Percentiles rank a stretch among this genome's conserved stretches.
phyloP scores from a whole-genome alignment of 2,113 vertebrate species.

The Burhinus bistriatus region DNA sequence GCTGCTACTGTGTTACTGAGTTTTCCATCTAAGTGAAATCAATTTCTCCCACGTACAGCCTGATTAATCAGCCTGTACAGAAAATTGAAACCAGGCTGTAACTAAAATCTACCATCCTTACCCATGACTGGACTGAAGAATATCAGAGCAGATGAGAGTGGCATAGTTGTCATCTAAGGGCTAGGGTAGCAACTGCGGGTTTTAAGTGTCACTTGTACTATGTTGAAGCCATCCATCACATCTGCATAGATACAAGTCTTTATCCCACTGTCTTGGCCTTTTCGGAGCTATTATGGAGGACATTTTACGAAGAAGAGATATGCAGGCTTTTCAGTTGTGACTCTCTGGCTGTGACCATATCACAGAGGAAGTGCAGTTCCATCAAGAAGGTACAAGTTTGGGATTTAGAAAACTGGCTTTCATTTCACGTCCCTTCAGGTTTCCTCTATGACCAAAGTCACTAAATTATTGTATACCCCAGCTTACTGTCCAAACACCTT shows the following conservation, averaged over 20 bases:
- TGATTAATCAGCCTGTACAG: conserved; percentile 10
- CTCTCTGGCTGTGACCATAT: not conserved
- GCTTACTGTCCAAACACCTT: not conserved
- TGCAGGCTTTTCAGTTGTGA: not conserved
- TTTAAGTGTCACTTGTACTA: not conserved
- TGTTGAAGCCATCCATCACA: not conserved
- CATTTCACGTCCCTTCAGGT: not conserved
- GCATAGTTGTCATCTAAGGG: not conserved
- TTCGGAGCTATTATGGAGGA: not conserved
- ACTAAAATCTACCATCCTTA: not conserved
- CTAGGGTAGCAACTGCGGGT: not conserved
- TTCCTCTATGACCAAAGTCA: not conserved
- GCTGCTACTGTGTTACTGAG: not conserved
- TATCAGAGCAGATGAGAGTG: not conserved
- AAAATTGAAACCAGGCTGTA: not conserved
- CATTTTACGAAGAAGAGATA: not conserved
- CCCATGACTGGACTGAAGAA: not conserved
- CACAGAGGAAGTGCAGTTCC: not conserved
- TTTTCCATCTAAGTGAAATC: not conserved
- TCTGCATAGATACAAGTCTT: not conserved
- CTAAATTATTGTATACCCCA: not conserved
- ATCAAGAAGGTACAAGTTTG: not conserved
- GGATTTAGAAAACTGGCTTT: not conserved
- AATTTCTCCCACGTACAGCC: not conserved
- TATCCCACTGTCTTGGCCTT: not conserved